Percentiles rank a stretch among this genome's conserved stretches.
phyloP scores from a whole-genome alignment of 2,797 vertebrate genomes.

The Cuniculus paca region DNA sequence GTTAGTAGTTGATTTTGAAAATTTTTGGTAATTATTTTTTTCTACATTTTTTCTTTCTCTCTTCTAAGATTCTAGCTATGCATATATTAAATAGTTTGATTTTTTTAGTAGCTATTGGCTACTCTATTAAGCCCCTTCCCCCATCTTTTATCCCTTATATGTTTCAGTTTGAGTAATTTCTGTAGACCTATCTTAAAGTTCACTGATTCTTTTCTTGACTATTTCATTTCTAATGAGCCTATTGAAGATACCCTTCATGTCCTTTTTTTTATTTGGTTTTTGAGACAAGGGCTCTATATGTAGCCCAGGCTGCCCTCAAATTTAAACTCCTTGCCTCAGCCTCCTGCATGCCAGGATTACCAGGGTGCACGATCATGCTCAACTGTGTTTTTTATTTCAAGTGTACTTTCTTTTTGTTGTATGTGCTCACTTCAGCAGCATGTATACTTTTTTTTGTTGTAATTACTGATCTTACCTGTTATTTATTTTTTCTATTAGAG shows the following conservation, averaged over 20 bases:
- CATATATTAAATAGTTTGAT: slow-evolving; percentile 15
- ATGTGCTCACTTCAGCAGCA: neutral
- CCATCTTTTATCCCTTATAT: neutral
- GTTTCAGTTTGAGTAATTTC: slow-evolving; percentile 25
- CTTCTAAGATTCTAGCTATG: neutral
- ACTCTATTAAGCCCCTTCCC: neutral
- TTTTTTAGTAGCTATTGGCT: neutral
- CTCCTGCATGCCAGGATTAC: neutral
- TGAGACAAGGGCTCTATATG: neutral
- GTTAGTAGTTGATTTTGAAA: slow-evolving; percentile 23
- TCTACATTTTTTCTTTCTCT: neutral
- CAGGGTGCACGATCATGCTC: neutral
- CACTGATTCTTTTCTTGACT: slow-evolving; percentile 2
- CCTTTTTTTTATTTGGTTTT: neutral
- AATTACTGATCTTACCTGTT: neutral
- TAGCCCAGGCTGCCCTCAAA: neutral
- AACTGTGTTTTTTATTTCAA: neutral
- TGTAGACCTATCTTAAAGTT: neutral
- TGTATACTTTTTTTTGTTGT: neutral
- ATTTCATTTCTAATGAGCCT: neutral
- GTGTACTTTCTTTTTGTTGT: neutral
- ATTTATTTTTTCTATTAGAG: neutral
- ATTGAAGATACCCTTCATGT: slow-evolving; percentile 30
- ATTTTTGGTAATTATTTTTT: slow-evolving; percentile 31
- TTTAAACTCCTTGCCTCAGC: neutral